A percentile compares a stretch with the other conserved stretches of the same genome.
phyloP scores from a whole-genome alignment of 2,888 invertebrate species.

The Pterobdella sp. region DNA sequence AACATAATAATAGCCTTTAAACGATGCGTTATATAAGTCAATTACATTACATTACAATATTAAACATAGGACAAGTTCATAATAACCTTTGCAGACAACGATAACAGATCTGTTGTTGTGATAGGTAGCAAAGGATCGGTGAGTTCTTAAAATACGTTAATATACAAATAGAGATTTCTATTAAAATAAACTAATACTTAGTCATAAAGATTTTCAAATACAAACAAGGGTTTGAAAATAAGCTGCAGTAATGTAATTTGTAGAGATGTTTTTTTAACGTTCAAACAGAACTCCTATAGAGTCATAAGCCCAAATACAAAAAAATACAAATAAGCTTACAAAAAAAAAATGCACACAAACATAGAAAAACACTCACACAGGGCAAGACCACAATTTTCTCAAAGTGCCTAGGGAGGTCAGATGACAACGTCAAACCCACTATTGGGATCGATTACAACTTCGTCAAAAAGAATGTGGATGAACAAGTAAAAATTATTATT shows the following conservation, averaged over 20 bases:
- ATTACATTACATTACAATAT: not conserved
- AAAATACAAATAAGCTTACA: too few species aligned
- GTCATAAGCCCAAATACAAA: too few species aligned
- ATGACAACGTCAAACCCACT: not conserved
- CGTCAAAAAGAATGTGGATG: not conserved
- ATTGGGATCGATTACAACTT: slow-evolving; percentile 4
- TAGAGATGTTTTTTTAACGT: too few species aligned
- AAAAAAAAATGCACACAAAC: too few species aligned
- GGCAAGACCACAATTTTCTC: not conserved
- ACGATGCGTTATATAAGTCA: not conserved
- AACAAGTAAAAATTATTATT: not conserved
- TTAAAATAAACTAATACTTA: too few species aligned
- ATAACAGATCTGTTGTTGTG: slow-evolving; percentile 45
- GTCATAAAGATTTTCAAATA: too few species aligned
- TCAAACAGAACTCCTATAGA: too few species aligned
- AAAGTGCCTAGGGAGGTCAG: slow-evolving; percentile 2
- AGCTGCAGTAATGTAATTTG: too few species aligned
- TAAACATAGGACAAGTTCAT: slow-evolving; percentile 11
- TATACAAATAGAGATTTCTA: not conserved
- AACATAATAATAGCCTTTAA: not conserved
- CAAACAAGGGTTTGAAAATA: too few species aligned
- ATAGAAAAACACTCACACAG: too few species aligned
- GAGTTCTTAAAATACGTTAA: slow-evolving; percentile 35
- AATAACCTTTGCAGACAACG: slow-evolving; percentile 35
- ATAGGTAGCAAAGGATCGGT: slow-evolving; percentile 48